Evolutionary conservation across 2,888 invertebrate species (phyloP).

Genomic region (Acleris holmiana): DNA sequence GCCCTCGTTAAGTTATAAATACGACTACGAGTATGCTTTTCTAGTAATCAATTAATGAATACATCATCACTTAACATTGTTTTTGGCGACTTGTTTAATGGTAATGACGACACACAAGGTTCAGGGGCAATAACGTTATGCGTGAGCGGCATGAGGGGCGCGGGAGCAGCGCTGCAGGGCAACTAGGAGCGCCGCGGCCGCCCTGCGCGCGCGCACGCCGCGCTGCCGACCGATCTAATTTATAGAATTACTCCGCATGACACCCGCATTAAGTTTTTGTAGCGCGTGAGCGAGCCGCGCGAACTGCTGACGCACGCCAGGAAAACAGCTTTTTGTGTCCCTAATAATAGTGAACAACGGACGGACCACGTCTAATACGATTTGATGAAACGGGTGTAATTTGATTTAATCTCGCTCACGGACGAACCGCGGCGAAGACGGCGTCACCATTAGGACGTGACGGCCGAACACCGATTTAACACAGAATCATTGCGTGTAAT

Average conservation of each 20-base stretch:
- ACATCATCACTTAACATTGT: too few relatives aligned
- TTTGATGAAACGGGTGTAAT: conserved; percentile 36
- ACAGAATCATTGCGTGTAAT: too few relatives aligned
- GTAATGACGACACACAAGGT: too few relatives aligned
- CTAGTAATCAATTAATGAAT: too few relatives aligned
- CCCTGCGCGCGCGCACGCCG: conserved; percentile 45
- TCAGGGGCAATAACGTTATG: too few relatives aligned
- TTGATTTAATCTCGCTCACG: conserved; percentile 34
- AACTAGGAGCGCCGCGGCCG: background rate
- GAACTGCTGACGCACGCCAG: conserved; percentile 35
- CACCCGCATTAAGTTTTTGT: conserved; percentile 35
- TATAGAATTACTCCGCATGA: conserved; percentile 48
- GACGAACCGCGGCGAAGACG: background rate
- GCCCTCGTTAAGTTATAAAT: too few relatives aligned
- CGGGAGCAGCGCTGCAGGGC: background rate
- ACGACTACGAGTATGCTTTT: too few relatives aligned
- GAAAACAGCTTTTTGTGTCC: conserved; percentile 26
- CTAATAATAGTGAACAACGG: conserved; percentile 36
- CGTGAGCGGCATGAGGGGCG: too few relatives aligned
- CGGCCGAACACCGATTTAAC: background rate
- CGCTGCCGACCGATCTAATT: conserved; percentile 53
- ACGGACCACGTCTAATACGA: conserved; percentile 33
- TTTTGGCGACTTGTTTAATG: too few relatives aligned
- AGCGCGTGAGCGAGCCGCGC: conserved; percentile 15
- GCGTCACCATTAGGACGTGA: background rate